phyloP scores from a whole-genome alignment of 1,140 invertebrate genomes.

The Panagrolaimus sp. region DNA sequence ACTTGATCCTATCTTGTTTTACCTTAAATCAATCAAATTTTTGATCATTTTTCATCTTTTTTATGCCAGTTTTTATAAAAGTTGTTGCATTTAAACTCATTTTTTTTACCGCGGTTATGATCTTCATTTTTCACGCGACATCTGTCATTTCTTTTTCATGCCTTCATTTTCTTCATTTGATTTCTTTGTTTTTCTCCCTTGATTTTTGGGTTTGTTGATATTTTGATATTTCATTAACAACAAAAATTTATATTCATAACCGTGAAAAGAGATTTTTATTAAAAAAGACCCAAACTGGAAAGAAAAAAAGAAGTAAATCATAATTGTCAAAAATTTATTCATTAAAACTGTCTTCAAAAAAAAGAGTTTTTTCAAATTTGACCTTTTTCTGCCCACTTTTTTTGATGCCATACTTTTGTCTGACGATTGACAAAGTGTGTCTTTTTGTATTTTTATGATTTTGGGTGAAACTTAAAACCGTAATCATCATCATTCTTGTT shows the following conservation, averaged over 20 bases:
- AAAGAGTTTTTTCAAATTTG: too few species aligned
- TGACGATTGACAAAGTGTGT: neutral
- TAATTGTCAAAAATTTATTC: too few species aligned
- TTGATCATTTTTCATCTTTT: neutral
- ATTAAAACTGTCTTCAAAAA: too few species aligned
- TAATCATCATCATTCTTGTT: neutral
- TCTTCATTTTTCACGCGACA: neutral
- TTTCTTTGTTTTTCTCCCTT: neutral
- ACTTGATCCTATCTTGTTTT: neutral
- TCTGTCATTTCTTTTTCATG: neutral
- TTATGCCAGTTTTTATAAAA: too few species aligned
- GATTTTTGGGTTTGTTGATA: neutral
- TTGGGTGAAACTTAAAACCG: neutral
- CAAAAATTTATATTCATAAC: neutral
- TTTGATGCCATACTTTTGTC: neutral
- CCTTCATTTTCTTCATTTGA: neutral
- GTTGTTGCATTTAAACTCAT: too few species aligned
- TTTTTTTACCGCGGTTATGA: too few species aligned
- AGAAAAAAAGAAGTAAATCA: too few species aligned
- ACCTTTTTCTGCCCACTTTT: too few species aligned
- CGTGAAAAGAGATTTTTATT: neutral
- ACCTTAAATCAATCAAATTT: constrained; percentile 12
- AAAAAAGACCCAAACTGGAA: neutral
- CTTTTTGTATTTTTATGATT: neutral
- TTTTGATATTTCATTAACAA: constrained; percentile 1